Evolutionary conservation across 2,797 vertebrate genomes (phyloP).

Genomic region (Tenualosa thibaudeaui): DNA sequence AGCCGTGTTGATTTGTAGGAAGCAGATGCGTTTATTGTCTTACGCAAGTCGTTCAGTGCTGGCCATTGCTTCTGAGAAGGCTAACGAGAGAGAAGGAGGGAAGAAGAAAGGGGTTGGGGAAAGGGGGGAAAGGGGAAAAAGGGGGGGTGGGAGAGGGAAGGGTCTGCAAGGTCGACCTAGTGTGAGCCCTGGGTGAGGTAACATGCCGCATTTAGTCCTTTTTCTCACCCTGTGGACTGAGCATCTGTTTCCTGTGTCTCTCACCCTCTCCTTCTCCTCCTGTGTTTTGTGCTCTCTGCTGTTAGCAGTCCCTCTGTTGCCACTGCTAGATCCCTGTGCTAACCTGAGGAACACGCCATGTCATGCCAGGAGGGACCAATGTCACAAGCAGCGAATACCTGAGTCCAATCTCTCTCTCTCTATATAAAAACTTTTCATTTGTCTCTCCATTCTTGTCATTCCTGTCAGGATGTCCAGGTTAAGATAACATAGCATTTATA

Average conservation of each 20-base stretch:
- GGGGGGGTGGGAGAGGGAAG: background rate
- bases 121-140: background rate
- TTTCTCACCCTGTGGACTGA: background rate
- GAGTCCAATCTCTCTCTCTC: background rate
- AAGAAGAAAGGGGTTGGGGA: background rate
- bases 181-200: background rate
- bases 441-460: background rate
- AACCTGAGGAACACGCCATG: background rate
- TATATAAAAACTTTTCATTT: background rate
- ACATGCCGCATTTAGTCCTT: background rate
- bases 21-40: slow-evolving; percentile 15
- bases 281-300: background rate
- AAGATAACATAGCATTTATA: background rate
- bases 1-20: background rate
- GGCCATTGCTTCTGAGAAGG: background rate
- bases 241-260: slow-evolving; percentile 14
- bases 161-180: background rate
- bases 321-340: background rate
- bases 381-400: background rate
- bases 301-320: background rate
- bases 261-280: background rate
- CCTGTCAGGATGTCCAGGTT: background rate
- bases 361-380: background rate
- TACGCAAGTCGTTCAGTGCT: background rate
- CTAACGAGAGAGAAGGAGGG: background rate